Base-by-base conservation (phyloP, 2,888 invertebrate species). In the Cheilosia grossa region DNA sequence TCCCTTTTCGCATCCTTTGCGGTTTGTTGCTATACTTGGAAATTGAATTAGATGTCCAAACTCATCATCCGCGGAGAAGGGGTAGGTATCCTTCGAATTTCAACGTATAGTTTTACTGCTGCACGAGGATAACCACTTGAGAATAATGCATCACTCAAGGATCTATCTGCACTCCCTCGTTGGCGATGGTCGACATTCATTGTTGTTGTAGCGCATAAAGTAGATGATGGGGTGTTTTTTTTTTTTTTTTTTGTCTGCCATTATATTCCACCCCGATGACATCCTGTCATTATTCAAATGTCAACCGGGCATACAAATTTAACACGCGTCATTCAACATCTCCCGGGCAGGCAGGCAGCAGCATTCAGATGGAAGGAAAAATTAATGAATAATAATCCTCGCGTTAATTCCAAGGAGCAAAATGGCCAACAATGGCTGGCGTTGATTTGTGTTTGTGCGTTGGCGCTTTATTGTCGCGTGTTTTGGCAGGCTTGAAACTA, bases 251-350 rank as follows among this genome's bases (percentile, higher is more conserved):
- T 47, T 24, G 2, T 56, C 6, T 33, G 5, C 21, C 24, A 56
- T 64, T 40, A 70, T 58, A 19, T 64, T 58, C 21, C 40, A 47
- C 27, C 27, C 56, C 59, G 81, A 59, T 67, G 81, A 81, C 85
- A 81, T 85, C 72, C 85, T 85, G 85, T 85, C 85, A 77, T 85
- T 81, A 75, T 77, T 85, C 85, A 85, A 85, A 85, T 72, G 85
- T 85, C 85, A 85, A 81, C 59, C 81, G 44, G 61, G 81, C 56
- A 85, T 47, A 77, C 63, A 81, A 85, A 81, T 77, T 85, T 85
- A 85, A 72, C 81, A 77, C 85, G 66, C 85, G 66, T 77, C 83
- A 83, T 80, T 83, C 85, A 81, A 75, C 80, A 75, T 74, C 58
- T 70, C 69, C 37, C 37, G 13, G 33, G 33, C 61, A 49, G 63